Percentiles rank a stretch among this genome's conserved stretches.
phyloP scores from a whole-genome alignment of 2,113 vertebrate species.

The Austrofundulus limnaeus region DNA sequence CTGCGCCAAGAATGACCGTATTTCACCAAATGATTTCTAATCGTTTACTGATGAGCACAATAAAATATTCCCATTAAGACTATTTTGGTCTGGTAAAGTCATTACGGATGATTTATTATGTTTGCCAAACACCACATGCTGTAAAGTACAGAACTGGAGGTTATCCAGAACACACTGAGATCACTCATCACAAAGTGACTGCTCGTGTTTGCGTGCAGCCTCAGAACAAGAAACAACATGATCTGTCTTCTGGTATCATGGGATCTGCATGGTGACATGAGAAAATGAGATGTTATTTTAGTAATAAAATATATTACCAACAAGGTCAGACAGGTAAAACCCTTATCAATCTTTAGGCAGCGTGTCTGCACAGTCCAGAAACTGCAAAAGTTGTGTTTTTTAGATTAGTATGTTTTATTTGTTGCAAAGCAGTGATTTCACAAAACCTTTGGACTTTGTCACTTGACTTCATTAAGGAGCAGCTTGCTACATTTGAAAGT shows the following conservation, averaged over 20 bases:
- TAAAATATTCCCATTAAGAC: slow-evolving; percentile 4
- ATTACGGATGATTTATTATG: slow-evolving; percentile 14
- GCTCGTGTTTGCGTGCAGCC: slow-evolving; percentile 11
- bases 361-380: not conserved
- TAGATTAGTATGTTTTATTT: too few species aligned
- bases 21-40: slow-evolving; percentile 15
- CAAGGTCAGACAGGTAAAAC: slow-evolving; percentile 21
- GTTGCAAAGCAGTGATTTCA: too few species aligned
- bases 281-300: not conserved
- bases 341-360: not conserved
- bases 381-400: not conserved
- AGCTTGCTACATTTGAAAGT: too few species aligned
- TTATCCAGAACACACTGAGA: slow-evolving; percentile 12
- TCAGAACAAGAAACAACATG: slow-evolving; percentile 14
- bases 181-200: slow-evolving; percentile 30
- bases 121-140: slow-evolving; percentile 2
- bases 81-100: slow-evolving; percentile 16
- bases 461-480: too few species aligned
- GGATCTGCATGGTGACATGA: slow-evolving; percentile 6
- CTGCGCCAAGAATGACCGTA: slow-evolving; percentile 10
- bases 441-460: too few species aligned
- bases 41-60: slow-evolving; percentile 14
- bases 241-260: slow-evolving; percentile 19
- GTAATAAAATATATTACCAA: not conserved
- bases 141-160: slow-evolving; percentile 19